Base-by-base conservation (phyloP, 2,797 vertebrate species). In the Pyrocephalus nanus region DNA sequence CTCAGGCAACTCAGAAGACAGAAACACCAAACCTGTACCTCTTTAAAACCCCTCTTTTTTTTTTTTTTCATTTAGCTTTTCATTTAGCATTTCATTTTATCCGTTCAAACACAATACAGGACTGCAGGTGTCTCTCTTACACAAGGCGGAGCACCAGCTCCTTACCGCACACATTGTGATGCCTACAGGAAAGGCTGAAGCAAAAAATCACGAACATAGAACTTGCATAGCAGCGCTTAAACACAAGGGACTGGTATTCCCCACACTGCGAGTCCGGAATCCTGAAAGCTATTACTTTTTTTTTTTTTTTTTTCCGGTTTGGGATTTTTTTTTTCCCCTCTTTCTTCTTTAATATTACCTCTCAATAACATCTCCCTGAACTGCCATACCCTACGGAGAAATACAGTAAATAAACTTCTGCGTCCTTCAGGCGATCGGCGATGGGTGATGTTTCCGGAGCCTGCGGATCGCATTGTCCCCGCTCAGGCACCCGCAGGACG, bases 331-430 rank as follows among this genome's bases (percentile, higher is more conserved):
- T 18, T 15, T n/a, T n/a, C n/a, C 15, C 48, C 15, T 25, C 4
- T 26, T 29, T 32, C n/a, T 26, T 50, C 11, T 23, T n/a, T 15
- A 66, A 25, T 3, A 30, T 1, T 7, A 25, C 8, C 11, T 60
- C 38, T 29, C 43, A 32, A 29, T 6, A 15, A 22, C 3, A 8
- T 5, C 51, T 32, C 53, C 50, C 38, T 6, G 19, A 5, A 14
- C 0, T 9, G 32, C 15, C 48, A 15, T 2, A 20, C 10, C 25
- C 62, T 9, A 23, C 0, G 4, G 27, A 34, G 34, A 40, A 47
- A 43, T 2, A 7, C 30, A 25, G 38, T 12, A 18, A 57, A 67
- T 9, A 26, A 72, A 42, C 67, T 70, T 6, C 78, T 2, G 34
- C 51, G 53, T 34, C 80, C 66, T 21, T 9, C 42, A 34, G 11